A percentile compares a stretch with the other conserved stretches of the same genome.
Conservation (phyloP, 2,113 vertebrate genomes). For the Gasterosteus aculeatus region DNA sequence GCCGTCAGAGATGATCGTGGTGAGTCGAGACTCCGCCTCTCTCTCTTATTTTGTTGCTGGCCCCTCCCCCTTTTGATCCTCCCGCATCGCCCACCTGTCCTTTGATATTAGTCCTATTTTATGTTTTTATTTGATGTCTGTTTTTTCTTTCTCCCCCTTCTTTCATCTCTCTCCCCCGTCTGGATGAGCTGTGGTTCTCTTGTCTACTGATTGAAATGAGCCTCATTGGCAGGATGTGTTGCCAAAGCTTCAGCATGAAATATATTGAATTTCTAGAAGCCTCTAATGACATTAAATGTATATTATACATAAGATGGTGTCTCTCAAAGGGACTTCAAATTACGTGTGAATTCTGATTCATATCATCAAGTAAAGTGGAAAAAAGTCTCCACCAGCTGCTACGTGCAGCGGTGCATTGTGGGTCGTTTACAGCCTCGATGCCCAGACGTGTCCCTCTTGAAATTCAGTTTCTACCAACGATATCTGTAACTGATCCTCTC, state of each 20-base stretch:
- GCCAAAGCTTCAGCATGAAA: neutral
- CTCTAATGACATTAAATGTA: neutral
- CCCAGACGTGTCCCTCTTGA: no score
- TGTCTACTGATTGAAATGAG: no score
- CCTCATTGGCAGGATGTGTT: no score
- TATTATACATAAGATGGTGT: neutral
- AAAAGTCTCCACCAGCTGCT: neutral
- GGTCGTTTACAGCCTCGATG: neutral
- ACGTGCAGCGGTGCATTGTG: neutral
- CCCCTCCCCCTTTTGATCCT: slow-evolving; percentile 20
- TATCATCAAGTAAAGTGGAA: neutral
- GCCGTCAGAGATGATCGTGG: slow-evolving; percentile 99
- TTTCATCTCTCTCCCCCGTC: slow-evolving; percentile 26
- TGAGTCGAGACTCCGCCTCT: slow-evolving; percentile 76
- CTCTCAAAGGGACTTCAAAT: neutral
- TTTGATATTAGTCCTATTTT: slow-evolving; percentile 49
- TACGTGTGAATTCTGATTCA: neutral
- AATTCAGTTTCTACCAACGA: neutral
- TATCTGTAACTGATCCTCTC: neutral
- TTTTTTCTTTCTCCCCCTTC: slow-evolving; percentile 5
- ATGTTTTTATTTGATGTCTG: slow-evolving; percentile 54
- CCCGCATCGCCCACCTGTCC: slow-evolving; percentile 7
- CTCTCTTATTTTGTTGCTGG: slow-evolving; percentile 29
- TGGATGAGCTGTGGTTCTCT: slow-evolving; percentile 5
- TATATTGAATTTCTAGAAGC: neutral